phyloP scores from a whole-genome alignment of 2,888 invertebrate species.

The Camptogramma bilineatum region DNA sequence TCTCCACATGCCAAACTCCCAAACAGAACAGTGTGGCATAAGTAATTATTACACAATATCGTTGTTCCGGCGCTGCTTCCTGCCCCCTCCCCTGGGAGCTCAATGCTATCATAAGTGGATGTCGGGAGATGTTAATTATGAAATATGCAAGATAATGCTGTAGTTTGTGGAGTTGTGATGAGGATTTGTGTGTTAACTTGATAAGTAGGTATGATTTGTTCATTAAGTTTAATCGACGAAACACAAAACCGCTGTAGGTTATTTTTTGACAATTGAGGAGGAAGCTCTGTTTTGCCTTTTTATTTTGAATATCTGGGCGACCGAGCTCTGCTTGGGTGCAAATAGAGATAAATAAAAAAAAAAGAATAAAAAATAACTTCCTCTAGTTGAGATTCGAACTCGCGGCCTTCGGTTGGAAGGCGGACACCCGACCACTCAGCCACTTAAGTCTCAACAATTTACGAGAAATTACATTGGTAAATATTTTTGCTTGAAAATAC shows the following conservation, averaged over 20 bases:
- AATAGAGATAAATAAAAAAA: no score
- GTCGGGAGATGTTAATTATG: constrained; percentile 41
- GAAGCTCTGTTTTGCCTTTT: no score
- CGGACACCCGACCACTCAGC: no score
- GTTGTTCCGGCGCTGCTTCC: constrained; percentile 65
- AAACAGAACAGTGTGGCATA: constrained; percentile 70
- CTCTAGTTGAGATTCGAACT: no score
- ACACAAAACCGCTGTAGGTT: neutral
- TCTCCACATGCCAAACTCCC: constrained; percentile 51
- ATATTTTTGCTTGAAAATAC: no score
- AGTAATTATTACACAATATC: constrained; percentile 81
- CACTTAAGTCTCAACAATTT: no score
- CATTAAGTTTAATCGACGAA: neutral
- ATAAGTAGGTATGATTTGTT: constrained; percentile 4
- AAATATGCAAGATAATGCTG: constrained; percentile 37
- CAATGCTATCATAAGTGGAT: constrained; percentile 42
- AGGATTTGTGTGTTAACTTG: constrained; percentile 23
- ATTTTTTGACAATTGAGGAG: no score
- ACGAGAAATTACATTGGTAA: no score
- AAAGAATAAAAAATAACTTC: no score
- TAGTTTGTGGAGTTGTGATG: constrained; percentile 26
- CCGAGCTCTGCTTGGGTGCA: no score
- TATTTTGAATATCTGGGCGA: no score
- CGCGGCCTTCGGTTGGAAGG: no score
- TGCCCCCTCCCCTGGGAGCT: constrained; percentile 47